Evolutionary conservation across 2,113 vertebrate genomes (phyloP).

Genomic region (Azemiops feae): DNA sequence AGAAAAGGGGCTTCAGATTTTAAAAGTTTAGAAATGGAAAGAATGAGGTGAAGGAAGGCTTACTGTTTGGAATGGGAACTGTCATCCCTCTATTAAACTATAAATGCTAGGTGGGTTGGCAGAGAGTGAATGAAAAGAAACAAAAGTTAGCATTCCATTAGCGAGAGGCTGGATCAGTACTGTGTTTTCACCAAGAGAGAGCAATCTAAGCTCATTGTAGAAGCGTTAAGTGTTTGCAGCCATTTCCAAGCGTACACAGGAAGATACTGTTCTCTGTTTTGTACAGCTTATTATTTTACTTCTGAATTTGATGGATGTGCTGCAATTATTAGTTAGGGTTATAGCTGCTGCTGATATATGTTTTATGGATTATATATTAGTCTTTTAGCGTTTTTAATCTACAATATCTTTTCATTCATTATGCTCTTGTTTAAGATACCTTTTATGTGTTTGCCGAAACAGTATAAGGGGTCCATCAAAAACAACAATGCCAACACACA

Average conservation of each 20-base stretch:
- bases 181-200: conserved; percentile 72
- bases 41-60: conserved; percentile 53
- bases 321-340: conserved; percentile 63
- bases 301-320: conserved; percentile 59
- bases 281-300: conserved; percentile 47
- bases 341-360: conserved; percentile 49
- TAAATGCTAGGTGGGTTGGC: conserved; percentile 14
- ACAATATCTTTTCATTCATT: conserved; percentile 58
- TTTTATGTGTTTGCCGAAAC: conserved; percentile 58
- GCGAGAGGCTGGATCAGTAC: conserved; percentile 59
- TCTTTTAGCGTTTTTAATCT: conserved; percentile 57
- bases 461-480: conserved; percentile 36
- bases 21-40: conserved; percentile 47
- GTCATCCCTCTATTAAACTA: conserved; percentile 48
- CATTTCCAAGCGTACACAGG: conserved; percentile 41
- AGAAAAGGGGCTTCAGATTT: conserved; percentile 15
- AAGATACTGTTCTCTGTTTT: conserved; percentile 26
- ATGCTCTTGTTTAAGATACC: conserved; percentile 49
- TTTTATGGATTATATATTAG: conserved; percentile 61
- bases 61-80: conserved; percentile 52
- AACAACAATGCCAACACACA: conserved; percentile 14
- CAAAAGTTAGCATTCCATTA: conserved; percentile 4
- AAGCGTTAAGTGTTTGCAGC: conserved; percentile 24
- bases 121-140: conserved; percentile 17
- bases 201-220: conserved; percentile 61